Conservation (phyloP, 2,888 invertebrate species). For the Cheilosia pagana region DNA sequence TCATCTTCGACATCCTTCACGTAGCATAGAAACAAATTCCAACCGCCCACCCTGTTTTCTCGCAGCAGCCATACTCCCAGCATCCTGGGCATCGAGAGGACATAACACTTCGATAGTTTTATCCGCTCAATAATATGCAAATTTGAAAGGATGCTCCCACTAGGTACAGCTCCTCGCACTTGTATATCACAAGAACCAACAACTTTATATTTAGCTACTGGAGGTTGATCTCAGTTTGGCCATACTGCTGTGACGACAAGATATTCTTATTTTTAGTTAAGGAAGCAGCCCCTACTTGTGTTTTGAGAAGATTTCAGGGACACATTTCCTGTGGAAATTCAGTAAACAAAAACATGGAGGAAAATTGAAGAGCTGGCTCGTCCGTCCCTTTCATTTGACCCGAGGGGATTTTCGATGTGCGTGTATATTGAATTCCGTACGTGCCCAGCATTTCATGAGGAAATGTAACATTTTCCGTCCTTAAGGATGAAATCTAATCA, state of each 20-base stretch:
- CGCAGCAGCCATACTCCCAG: not conserved
- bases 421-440: slow-evolving; percentile 67
- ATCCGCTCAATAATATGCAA: slow-evolving; percentile 51
- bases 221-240: slow-evolving; percentile 43
- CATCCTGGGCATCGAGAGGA: not conserved
- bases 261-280: slow-evolving; percentile 15
- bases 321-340: slow-evolving; percentile 31
- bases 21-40: not conserved
- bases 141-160: not conserved
- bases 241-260: not conserved
- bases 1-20: not conserved
- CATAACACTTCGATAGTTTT: slow-evolving; percentile 1
- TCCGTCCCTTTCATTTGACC: slow-evolving; percentile 34
- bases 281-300: slow-evolving; percentile 15
- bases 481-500: slow-evolving; percentile 66
- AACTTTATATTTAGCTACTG: not conserved
- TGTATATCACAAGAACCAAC: not conserved
- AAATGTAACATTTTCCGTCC: slow-evolving; percentile 52
- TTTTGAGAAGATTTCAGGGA: slow-evolving; percentile 38
- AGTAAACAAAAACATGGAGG: slow-evolving; percentile 10
- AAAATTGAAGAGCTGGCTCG: slow-evolving; percentile 12
- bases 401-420: slow-evolving; percentile 41
- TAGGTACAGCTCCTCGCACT: not conserved
- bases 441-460: slow-evolving; percentile 63
- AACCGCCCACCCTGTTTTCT: slow-evolving; percentile 12